Evolutionary conservation across 2,888 invertebrate species (phyloP).

Genomic region (Melanchra persicariae): DNA sequence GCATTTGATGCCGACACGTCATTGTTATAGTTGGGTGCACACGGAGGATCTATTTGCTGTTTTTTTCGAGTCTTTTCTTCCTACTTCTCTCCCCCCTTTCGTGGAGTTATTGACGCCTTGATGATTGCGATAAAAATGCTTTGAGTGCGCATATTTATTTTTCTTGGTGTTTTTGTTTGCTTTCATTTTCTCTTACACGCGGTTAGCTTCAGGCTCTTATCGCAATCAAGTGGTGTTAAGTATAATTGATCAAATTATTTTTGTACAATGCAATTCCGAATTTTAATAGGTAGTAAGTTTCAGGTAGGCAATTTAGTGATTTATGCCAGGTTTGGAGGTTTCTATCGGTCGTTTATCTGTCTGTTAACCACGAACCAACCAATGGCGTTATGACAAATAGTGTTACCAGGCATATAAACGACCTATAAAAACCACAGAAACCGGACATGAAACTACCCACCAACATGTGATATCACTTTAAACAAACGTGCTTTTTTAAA

Average conservation of each 20-base stretch:
- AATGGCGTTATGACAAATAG: no score
- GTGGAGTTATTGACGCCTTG: conserved; percentile 48
- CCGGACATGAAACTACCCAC: no score
- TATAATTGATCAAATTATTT: conserved; percentile 9
- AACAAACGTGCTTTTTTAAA: not conserved
- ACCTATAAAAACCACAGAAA: no score
- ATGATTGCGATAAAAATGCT: conserved; percentile 53
- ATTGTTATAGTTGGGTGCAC: conserved; percentile 71
- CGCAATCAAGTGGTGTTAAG: not conserved
- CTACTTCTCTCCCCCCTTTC: conserved; percentile 29
- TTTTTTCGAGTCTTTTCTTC: conserved; percentile 49
- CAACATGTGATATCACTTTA: no score
- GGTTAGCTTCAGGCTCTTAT: not conserved
- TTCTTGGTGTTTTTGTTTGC: conserved; percentile 22
- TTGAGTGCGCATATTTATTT: conserved; percentile 36
- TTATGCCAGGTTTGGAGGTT: no score
- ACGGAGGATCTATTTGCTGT: conserved; percentile 60
- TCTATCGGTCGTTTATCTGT: no score
- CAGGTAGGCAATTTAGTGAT: no score
- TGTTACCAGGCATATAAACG: no score
- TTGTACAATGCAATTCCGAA: not conserved
- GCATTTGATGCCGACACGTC: conserved; percentile 77
- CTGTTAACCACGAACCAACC: no score
- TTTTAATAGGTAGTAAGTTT: no score
- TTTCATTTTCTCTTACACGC: conserved; percentile 1